Evolutionary conservation across 2,797 vertebrate species (phyloP), one percentile per base, ranked within the genome.

Genomic region (Micromesistius poutassou): DNA sequence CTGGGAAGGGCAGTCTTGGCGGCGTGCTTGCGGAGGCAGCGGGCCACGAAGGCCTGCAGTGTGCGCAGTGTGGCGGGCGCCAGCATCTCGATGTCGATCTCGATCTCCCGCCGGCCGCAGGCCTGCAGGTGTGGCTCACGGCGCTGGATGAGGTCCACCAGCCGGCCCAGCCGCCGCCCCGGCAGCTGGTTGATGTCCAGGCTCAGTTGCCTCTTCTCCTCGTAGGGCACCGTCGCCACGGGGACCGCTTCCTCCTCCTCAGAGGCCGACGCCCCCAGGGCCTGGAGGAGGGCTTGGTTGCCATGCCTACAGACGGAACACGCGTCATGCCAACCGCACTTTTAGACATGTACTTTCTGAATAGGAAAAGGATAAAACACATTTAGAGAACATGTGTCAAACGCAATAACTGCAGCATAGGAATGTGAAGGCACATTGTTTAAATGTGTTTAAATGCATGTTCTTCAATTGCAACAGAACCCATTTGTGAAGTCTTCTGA

Each of bases 181-280:
- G 96, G 96, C 74, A 99, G 94, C 87, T 95, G 96, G 87, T 95
- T 93, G 84, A 98, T 97, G 93, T 97, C 94, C 79, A 94, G 74
- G 84, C 95, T 96, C 79, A 98, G 80, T 84, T 94, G 94, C 74
- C 93, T 94, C 89, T 96, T 98, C 90, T 98, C 96, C 83, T 96
- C 93, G 70, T 96, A 96, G 55, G 90, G 95, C 95, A 97, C 94
- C 30, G 95, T 93, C 76, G 88, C 87, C 0, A 86, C 86, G 71
- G 81, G 72, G 79, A 81, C 87, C 79, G 25, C 36, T 5, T 42
- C 36, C 25, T 94, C 92, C 72, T 93, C 91, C 36, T 93, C 89
- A 78, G 88, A 81, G 78, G 93, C 77, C 12, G 75, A 5, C 25
- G 72, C 16, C 30, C 31, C 42, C 83, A 16, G 71, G 75, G 30